Evolutionary conservation across 2,113 vertebrate species (phyloP).

Genomic region (Phrynocephalus versicolor): DNA sequence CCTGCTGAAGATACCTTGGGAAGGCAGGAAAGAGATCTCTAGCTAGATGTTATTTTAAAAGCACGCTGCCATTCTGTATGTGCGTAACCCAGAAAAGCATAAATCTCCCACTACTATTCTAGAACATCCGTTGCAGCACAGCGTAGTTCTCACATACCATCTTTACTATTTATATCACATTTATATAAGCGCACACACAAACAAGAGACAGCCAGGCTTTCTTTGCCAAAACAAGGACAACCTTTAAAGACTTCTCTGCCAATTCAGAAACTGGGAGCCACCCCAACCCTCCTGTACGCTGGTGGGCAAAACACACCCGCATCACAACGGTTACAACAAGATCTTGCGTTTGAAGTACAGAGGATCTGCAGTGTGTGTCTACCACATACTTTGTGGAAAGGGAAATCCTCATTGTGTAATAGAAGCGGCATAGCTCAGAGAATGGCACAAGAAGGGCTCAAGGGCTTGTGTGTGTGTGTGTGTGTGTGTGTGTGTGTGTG

Average conservation of each 20-base stretch:
- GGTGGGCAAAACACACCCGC: background rate
- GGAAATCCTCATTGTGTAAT: slow-evolving; percentile 36
- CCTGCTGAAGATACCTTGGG: slow-evolving; percentile 38
- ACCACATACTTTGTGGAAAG: background rate
- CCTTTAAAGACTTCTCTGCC: slow-evolving; percentile 25
- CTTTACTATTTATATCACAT: slow-evolving; percentile 5
- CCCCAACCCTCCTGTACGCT: background rate
- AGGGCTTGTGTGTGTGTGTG: background rate
- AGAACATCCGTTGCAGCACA: slow-evolving; percentile 35
- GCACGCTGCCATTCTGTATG: background rate
- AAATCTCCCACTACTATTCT: slow-evolving; percentile 20
- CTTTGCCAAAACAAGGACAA: slow-evolving; percentile 1
- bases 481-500: background rate
- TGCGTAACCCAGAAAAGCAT: slow-evolving; percentile 28
- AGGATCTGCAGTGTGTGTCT: background rate
- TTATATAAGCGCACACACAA: slow-evolving; percentile 3
- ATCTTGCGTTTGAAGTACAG: background rate
- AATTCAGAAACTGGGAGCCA: slow-evolving; percentile 21
- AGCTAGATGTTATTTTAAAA: slow-evolving; percentile 35
- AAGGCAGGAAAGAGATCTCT: slow-evolving; percentile 11
- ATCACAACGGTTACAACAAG: slow-evolving; percentile 15
- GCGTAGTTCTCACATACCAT: slow-evolving; percentile 48
- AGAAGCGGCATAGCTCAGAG: background rate
- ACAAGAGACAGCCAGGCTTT: background rate
- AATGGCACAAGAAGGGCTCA: slow-evolving; percentile 6